Evolutionary conservation across 37 sponge, comb jelly and placozoan genomes (phyloP), one percentile per base, ranked within the genome.

Genomic region (Ianthella basta): DNA sequence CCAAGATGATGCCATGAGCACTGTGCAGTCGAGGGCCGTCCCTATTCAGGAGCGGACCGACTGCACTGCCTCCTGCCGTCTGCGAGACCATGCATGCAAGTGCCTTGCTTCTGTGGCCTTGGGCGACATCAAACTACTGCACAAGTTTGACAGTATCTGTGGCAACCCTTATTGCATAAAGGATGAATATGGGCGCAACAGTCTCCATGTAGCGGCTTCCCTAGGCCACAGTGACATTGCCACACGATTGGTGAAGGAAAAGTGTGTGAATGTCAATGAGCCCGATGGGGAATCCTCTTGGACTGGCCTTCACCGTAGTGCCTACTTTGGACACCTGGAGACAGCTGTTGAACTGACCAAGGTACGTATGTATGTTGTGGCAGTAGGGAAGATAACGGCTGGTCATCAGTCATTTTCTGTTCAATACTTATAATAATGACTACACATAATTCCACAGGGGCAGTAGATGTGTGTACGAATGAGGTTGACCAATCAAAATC

Each of bases 181-280:
- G 6, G 93, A 93, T 60, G 24, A 53, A 0, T 33, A 56, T 33
- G 90, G 90, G n/a, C 85, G 93, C 18, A 87, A 53, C 32, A 75
- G 82, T n/a, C 85, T 93, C 56, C 93, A 87, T 80, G 79, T 93
- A 19, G 90, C 90, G 32, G 84, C 93, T 14, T 89, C 90, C 20
- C 35, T 29, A 20, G 93, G 93, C 18, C 88, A 87, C 77, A 38
- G 55, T 4, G 61, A 87, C 33, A 63, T 87, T 30, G 90, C 84
- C n/a, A 66, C 72, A 5, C 89, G 90, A 90, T 60, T 93, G 44
- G 37, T 87, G 25, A 68, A 16, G 10, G 55, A 61, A 40, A 84
- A 89, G 74, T 60, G 39, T 32, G 84, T 73, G 14, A 37, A 55
- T 15, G 60, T 89, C 0, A 55, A 89, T 68, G 33, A 41, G 34